Evolutionary conservation across 2,888 invertebrate species (phyloP), one percentile per base, ranked within the genome.

Genomic region (Hesperia comma): DNA sequence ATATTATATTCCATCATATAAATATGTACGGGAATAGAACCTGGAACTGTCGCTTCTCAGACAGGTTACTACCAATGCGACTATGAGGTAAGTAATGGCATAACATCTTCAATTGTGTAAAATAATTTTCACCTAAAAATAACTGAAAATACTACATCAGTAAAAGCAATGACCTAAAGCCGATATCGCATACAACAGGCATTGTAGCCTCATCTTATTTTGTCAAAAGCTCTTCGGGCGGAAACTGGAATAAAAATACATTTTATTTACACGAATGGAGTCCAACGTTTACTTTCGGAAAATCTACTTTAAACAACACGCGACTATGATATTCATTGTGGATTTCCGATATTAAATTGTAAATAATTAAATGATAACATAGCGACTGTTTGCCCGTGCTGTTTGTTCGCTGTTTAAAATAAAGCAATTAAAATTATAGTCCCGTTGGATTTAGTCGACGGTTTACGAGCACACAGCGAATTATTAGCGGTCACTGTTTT

Each of bases 401-500:
- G 63, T 68, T 67, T 68, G 67, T 58, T 41, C 60, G 51, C 49
- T 37, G 54, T 61, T 72, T 71, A 68, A 70, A 70, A 69, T 71
- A 67, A 72, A 74, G 71, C 71, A 73, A 74, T 78, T 75, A 72
- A 71, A 69, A 73, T 75, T 58, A 78, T 79, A 75, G 72, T 70
- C 71, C 75, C 70, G 73, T 75, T 75, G 74, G 77, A 75, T 78
- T 75, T 71, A 70, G 74, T 57, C 60, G 46, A 54, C 54, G 46
- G 67, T 60, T 37, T 69, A 58, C 68, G 53, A 64, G 68, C 63
- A 73, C 61, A 68, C 69, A 69, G 63, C 76, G 68, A 79, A 79
- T 78, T 76, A 79, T 78, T 77, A 75, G 75, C 74, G 77, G 75
- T 74, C 73, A 74, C 72, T 17, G 66, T 78, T 79, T 82, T 81